Base-by-base conservation (phyloP, 2,797 vertebrate species). In the Sebastes oblongus region DNA sequence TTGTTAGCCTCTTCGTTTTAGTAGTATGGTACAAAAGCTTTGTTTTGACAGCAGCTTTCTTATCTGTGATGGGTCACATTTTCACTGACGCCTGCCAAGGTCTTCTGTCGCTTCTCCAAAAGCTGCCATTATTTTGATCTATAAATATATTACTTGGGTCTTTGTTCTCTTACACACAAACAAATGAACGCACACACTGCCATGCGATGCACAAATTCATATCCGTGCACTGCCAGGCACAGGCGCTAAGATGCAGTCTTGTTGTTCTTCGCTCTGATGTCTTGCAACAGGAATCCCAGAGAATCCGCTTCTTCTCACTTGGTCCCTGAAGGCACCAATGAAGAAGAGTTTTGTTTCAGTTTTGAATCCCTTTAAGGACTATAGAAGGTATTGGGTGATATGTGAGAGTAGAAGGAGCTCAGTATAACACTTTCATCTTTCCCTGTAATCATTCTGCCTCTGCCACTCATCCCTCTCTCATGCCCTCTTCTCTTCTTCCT, bases 71-170 rank as follows among this genome's bases (percentile, higher is more conserved):
- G 69, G 88, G 87, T 89, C 88, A 88, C 81, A 86, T 87, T 83
- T 86, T 85, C 34, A 60, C 82, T 70, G 54, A 73, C 7, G 77
- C 71, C 82, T 91, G 90, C 86, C 88, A 89, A 85, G 75, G 85
- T 84, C 89, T 76, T 77, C 78, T 81, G 79, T 87, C 84, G 59
- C 68, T 24, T 46, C 79, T 87, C 77, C 81, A 85, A 77, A 79
- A 68, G 69, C 85, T 68, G 82, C 81, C 74, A 68, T 87, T 86
- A 87, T 89, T 91, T 88, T 87, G 84, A 90, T 91, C 90, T 89
- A 91, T 90, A 92, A 93, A 92, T 93, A 90, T 71, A 85, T 84
- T 68, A 73, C 81, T 80, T 62, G 32, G 76, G n/a, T 78, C 75
- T 89, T 85, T 91, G 71, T 90, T 89, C 75, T 78, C 22, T 64